Base-by-base conservation (phyloP, 2,113 vertebrate genomes). In the Hucho hucho region DNA sequence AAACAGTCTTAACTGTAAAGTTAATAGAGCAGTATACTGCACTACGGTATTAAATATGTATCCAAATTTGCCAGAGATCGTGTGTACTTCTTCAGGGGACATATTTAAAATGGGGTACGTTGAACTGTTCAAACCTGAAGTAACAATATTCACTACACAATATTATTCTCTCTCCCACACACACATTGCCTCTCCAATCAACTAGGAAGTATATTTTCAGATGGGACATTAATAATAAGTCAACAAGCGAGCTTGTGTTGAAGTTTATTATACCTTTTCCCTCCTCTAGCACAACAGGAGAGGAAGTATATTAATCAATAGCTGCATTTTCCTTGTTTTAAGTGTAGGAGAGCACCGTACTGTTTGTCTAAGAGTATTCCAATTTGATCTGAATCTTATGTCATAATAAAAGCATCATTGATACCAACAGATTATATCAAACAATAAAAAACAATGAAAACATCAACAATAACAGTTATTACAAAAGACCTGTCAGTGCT, bases 331-430 rank as follows among this genome's bases (percentile, higher is more conserved):
- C 91, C 89, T 90, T 86, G 84, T 93, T 92, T 92, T 87, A 91
- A 89, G 91, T 93, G 89, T 88, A 93, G 87, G 89, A 92, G 87
- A 94, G 90, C 93, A 94, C 91, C 92, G 64, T 88, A 86, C 81
- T 85, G 88, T 89, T 81, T 85, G 88, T 89, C 80, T 84, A 85
- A 89, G 84, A 88, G 85, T 89, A 90, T 81, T 87, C 79, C 79
- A 91, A 91, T 79, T 69, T 59, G 78, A 88, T 88, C 86, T 82
- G 84, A 86, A 87, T 89, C 86, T 85, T 87, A 83, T 87, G 80
- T 91, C 82, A 83, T 81, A 78, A 82, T 84, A 81, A 89, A 92
- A 88, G 83, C 84, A 88, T 76, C 79, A 91, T 79, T 77, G 65
- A 84, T 66, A 85, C 73, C 77, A 79, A 83, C 82, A 80, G 89